Conservation (phyloP, 2,113 vertebrate genomes). For the Capreolus pygargus region DNA sequence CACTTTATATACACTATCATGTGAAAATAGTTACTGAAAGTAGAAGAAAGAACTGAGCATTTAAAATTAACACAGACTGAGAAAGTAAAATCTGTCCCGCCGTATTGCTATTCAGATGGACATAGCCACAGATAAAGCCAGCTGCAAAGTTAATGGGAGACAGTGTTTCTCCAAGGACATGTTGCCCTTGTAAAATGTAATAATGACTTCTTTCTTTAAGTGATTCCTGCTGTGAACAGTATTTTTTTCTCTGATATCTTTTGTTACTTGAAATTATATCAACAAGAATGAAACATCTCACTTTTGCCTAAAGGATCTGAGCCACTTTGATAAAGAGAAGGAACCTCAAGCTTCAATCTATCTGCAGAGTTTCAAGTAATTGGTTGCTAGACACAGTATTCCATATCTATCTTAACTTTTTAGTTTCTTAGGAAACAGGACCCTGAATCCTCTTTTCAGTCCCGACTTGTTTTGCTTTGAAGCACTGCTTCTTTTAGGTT, state of each 20-base stretch:
- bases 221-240: neutral
- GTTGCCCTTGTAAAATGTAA: neutral
- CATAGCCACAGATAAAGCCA: neutral
- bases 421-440: neutral
- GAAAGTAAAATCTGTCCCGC: neutral
- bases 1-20: neutral
- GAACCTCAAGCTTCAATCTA: neutral
- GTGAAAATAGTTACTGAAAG: neutral
- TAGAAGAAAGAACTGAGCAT: neutral
- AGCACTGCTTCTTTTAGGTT: neutral
- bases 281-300: neutral
- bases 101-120: neutral
- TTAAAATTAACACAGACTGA: neutral
- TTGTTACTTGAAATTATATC: neutral
- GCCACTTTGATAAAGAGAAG: neutral
- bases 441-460: neutral
- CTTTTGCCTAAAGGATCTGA: neutral
- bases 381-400: neutral
- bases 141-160: neutral
- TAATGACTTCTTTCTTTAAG: neutral
- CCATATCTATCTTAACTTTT: neutral
- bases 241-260: neutral
- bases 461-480: neutral
- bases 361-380: neutral
- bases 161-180: neutral